Percentiles rank a stretch among this genome's conserved stretches.
phyloP scores from a whole-genome alignment of 1,140 invertebrate species.

The Hestina assimilis region DNA sequence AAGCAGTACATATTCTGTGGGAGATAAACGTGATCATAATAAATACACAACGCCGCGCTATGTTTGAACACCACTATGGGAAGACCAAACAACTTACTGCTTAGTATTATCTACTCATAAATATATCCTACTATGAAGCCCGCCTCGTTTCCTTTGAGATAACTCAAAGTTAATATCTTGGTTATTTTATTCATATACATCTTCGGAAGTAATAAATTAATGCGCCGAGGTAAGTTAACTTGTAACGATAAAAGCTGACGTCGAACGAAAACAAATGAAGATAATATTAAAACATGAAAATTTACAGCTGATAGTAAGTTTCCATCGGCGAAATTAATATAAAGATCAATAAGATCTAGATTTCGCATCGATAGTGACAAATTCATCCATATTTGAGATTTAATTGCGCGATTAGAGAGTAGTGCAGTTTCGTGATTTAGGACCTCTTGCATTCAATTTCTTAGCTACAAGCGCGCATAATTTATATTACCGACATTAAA shows the following conservation, averaged over 20 bases:
- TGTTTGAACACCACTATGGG: conserved; percentile 49
- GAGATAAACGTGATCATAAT: conserved; percentile 34
- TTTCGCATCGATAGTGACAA: conserved; percentile 1
- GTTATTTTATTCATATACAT: conserved; percentile 31
- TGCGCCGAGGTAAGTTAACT: background rate
- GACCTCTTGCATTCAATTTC: conserved; percentile 3
- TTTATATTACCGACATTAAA: conserved; percentile 6
- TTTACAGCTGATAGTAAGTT: background rate
- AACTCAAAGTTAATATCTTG: conserved; percentile 35
- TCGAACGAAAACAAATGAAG: background rate
- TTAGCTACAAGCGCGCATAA: background rate
- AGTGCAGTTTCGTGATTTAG: background rate
- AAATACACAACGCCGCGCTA: conserved; percentile 21
- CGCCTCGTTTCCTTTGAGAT: conserved; percentile 39
- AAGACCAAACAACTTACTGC: conserved; percentile 53
- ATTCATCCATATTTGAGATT: conserved; percentile 4
- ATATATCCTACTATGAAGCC: conserved; percentile 27
- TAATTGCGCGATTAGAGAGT: background rate
- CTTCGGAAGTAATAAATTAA: conserved; percentile 38
- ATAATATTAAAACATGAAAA: conserved; percentile 4
- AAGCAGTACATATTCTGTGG: background rate
- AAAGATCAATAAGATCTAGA: background rate
- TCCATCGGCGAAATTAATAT: background rate
- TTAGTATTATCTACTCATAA: conserved; percentile 46
- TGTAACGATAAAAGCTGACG: conserved; percentile 6